These are phyloP conservation scores for Oreochromis grahami DNA, from an alignment of 2,797 vertebrate genomes.

Conservation along the genomic window DNA sequence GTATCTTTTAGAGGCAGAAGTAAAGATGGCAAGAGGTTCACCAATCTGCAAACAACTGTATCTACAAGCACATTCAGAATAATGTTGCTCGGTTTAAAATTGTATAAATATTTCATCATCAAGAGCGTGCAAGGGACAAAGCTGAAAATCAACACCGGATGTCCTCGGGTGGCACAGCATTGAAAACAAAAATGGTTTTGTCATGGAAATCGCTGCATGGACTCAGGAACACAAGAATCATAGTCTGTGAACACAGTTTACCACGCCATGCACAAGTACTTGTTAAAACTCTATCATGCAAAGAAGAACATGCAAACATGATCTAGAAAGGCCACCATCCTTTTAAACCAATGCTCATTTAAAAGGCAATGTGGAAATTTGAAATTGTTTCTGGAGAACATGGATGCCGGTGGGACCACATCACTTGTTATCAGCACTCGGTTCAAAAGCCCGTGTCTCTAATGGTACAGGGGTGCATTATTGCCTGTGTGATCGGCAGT, in stretches of 20 bases:
- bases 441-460: background rate
- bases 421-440: background rate
- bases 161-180: rapidly evolving
- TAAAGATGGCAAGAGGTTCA: background rate
- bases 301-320: rapidly evolving
- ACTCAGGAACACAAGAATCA: background rate
- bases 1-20: rapidly evolving
- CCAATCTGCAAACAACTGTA: background rate
- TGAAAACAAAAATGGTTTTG: background rate
- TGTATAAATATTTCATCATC: background rate
- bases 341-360: rapidly evolving
- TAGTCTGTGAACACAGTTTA: background rate
- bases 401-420: background rate
- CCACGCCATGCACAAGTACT: background rate
- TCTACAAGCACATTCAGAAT: background rate
- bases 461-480: background rate
- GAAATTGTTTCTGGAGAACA: background rate
- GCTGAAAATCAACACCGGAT: background rate
- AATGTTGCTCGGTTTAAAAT: background rate
- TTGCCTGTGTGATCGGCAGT: background rate
- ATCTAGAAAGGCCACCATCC: background rate
- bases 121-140: background rate
- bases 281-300: background rate
- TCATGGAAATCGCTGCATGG: background rate
- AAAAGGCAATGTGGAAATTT: background rate